phyloP scores from a whole-genome alignment of 2,888 invertebrate species.

The Polylopha cassiicola region DNA sequence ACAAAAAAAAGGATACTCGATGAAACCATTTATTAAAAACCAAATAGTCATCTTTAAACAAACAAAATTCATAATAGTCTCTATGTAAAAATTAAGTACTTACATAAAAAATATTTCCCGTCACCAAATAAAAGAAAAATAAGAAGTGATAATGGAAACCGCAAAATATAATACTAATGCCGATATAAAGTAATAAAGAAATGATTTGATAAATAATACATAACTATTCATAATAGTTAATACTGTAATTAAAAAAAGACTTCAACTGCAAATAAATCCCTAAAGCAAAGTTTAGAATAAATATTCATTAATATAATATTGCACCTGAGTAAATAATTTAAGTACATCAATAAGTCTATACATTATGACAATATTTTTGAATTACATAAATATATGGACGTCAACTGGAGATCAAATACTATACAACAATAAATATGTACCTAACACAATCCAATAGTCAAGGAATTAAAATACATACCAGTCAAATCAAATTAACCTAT shows the following conservation, averaged over 20 bases:
- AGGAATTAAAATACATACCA: conserved; percentile 14
- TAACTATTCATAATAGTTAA: conserved; percentile 1
- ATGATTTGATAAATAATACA: conserved; percentile 11
- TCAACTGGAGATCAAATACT: conserved; percentile 16
- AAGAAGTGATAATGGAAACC: conserved; percentile 8
- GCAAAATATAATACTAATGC: conserved; percentile 2
- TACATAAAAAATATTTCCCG: conserved; percentile 18
- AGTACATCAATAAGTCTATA: conserved; percentile 14
- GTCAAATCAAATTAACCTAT: conserved; percentile 12
- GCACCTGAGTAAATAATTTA: conserved; percentile 13
- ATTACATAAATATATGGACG: conserved; percentile 16
- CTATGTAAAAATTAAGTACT: conserved; percentile 38
- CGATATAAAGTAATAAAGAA: conserved; percentile 1
- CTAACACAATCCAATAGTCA: conserved; percentile 11
- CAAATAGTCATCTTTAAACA: conserved; percentile 44
- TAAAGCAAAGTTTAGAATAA: too few relatives aligned
- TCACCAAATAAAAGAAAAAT: conserved; percentile 14
- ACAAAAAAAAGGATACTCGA: conserved; percentile 47
- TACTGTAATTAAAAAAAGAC: too few relatives aligned
- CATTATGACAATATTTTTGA: conserved; percentile 3
- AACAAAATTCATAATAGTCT: conserved; percentile 40
- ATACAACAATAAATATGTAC: conserved; percentile 11
- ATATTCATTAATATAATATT: too few relatives aligned
- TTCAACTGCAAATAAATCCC: too few relatives aligned
- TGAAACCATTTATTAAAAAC: conserved; percentile 70